Conservation (phyloP, 64 coral and sea anemone species). For the Hydrozoanthus tunicans region DNA sequence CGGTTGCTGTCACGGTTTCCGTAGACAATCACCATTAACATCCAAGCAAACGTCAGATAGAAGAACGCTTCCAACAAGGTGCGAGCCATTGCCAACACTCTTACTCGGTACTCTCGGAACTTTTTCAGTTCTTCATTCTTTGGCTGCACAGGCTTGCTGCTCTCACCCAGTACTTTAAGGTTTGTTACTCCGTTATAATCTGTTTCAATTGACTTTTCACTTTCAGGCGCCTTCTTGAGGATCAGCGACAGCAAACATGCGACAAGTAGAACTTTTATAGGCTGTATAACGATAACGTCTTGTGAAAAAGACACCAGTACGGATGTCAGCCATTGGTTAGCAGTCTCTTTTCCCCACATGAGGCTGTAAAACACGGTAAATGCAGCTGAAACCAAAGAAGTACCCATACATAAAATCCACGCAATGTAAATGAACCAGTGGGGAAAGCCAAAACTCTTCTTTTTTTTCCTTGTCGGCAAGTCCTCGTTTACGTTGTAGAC, state of each 20-base stretch:
- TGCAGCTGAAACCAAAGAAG: constrained; percentile 55
- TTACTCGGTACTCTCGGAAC: constrained; percentile 75
- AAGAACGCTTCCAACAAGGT: constrained; percentile 73
- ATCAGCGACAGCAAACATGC: constrained; percentile 79
- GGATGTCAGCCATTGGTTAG: constrained; percentile 95
- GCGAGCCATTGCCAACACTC: constrained; percentile 85
- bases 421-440: constrained; percentile 82
- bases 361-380: constrained; percentile 95
- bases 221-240: constrained; percentile 87
- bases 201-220: constrained; percentile 36
- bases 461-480: constrained; percentile 6
- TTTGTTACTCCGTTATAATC: constrained; percentile 23
- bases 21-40: constrained; percentile 82
- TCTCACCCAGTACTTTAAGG: constrained; percentile 53
- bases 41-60: constrained; percentile 85
- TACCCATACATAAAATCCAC: constrained; percentile 62
- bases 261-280: constrained; percentile 86
- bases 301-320: constrained; percentile 86
- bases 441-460: constrained; percentile 51
- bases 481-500: constrained; percentile 53
- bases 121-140: constrained; percentile 63
- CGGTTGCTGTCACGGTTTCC: constrained; percentile 69
- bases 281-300: constrained; percentile 87
- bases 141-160: constrained; percentile 65
- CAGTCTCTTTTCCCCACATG: constrained; percentile 85